Evolutionary conservation across 92 coral and sea anemone genomes (phyloP).

Genomic region (Heteractis magnifica): DNA sequence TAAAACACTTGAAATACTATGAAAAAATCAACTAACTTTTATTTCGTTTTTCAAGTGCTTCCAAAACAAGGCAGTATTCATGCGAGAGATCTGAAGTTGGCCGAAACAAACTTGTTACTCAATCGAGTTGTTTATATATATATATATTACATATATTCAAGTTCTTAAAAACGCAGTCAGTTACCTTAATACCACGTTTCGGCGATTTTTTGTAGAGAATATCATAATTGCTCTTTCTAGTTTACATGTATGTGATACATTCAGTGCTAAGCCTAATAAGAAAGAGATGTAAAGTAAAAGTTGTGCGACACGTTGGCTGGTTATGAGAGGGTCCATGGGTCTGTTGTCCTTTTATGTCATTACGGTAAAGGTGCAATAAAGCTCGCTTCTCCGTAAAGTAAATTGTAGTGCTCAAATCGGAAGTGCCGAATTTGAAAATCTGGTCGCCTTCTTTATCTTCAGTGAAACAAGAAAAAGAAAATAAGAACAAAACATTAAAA

Average conservation of each 20-base stretch:
- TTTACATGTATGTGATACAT: not conserved
- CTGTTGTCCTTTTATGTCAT: not conserved
- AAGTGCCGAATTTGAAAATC: not conserved
- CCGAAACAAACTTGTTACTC: not conserved
- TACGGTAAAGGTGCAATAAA: no score
- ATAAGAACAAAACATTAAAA: not conserved
- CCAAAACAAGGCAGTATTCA: not conserved
- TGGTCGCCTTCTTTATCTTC: not conserved
- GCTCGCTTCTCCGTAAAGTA: not conserved
- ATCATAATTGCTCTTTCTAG: not conserved
- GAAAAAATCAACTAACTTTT: not conserved
- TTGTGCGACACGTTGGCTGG: not conserved
- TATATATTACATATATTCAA: not conserved
- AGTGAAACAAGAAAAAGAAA: not conserved
- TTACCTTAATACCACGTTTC: not conserved
- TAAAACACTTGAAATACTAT: not conserved
- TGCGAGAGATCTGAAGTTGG: constrained; percentile 1
- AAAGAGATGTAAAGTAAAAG: not conserved
- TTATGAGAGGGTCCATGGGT: not conserved
- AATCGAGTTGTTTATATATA: no score
- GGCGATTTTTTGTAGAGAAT: not conserved
- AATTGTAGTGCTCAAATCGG: not conserved
- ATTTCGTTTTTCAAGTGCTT: not conserved
- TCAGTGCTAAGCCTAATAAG: not conserved
- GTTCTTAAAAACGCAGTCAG: not conserved